Evolutionary conservation across 2,797 vertebrate genomes (phyloP).

Genomic region (Pipistrellus pipistrellus): DNA sequence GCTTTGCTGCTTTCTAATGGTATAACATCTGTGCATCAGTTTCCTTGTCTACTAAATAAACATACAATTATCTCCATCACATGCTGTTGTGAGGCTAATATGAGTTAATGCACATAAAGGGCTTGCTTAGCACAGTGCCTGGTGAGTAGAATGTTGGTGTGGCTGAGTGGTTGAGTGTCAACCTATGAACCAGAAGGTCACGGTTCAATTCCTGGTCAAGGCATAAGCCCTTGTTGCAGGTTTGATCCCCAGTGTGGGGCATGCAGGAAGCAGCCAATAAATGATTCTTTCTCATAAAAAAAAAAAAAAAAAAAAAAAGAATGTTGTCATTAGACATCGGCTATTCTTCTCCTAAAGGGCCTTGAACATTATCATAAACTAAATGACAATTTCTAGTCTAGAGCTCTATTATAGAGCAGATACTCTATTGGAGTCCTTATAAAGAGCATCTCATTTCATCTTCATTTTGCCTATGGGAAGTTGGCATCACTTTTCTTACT

Average conservation of each 20-base stretch:
- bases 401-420: not conserved
- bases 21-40: not conserved
- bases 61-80: not conserved
- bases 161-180: no score
- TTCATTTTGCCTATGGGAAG: not conserved
- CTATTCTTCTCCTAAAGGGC: not conserved
- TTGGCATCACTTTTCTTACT: not conserved
- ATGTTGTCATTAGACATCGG: not conserved
- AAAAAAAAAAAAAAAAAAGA: no score
- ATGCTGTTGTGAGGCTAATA: not conserved
- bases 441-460: not conserved
- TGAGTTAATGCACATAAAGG: not conserved
- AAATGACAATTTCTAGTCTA: not conserved
- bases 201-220: no score
- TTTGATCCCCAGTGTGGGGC: no score
- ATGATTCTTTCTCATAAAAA: no score
- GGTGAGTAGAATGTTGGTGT: not conserved
- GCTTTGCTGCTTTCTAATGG: not conserved
- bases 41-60: not conserved
- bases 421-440: not conserved
- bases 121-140: not conserved
- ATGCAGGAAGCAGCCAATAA: no score
- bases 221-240: no score
- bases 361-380: rapidly evolving
- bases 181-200: no score